Evolutionary conservation across 2,797 vertebrate genomes (phyloP).

Genomic region (Cyclopterus lumpus): DNA sequence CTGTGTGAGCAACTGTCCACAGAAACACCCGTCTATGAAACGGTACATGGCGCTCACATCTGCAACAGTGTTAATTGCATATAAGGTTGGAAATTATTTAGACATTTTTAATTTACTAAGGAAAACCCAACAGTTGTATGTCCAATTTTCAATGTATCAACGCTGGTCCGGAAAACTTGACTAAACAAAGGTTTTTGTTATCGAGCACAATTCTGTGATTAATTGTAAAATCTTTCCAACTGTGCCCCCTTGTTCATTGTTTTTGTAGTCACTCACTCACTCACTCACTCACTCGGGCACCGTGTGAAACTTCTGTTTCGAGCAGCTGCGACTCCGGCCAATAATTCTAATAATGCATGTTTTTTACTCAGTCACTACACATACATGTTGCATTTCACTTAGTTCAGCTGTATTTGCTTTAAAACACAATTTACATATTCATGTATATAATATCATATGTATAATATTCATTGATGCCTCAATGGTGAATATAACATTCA

Average conservation of each 20-base stretch:
- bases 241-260: neutral
- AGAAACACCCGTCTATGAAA: constrained; percentile 76
- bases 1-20: constrained; percentile 76
- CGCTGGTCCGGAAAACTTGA: neutral
- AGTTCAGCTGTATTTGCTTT: too few species aligned
- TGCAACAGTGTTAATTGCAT: neutral
- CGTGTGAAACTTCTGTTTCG: constrained; percentile 26
- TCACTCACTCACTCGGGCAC: neutral
- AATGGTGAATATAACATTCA: neutral
- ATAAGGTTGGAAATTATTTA: neutral
- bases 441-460: too few species aligned
- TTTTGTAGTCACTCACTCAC: neutral
- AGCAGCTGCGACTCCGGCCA: constrained; percentile 15
- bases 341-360: too few species aligned
- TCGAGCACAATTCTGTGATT: neutral
- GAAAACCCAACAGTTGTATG: constrained; percentile 5
- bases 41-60: constrained; percentile 70
- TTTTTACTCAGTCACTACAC: too few species aligned
- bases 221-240: constrained; percentile 7
- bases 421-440: neutral
- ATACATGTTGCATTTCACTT: too few species aligned
- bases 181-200: neutral
- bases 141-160: neutral
- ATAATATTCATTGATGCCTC: neutral
- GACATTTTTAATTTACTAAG: neutral